These are phyloP conservation scores for Acanthosoma haemorrhoidale DNA, from an alignment of 2,888 invertebrate species.

Conservation along the genomic window DNA sequence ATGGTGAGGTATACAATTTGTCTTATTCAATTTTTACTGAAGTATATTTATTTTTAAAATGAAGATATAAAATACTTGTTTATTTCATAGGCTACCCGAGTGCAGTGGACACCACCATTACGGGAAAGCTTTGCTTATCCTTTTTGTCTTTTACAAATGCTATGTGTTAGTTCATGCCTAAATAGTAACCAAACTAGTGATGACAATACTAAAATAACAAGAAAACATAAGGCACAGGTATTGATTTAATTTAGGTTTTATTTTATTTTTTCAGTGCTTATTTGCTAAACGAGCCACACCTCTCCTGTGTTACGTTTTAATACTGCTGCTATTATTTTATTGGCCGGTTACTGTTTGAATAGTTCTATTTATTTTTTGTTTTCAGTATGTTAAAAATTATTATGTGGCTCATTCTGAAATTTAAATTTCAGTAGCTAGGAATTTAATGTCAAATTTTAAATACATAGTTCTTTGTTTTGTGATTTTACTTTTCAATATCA, in stretches of 20 bases:
- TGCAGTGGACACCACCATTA: conserved; percentile 80
- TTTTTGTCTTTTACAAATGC: conserved; percentile 67
- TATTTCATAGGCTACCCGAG: conserved; percentile 56
- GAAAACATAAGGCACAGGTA: conserved; percentile 38
- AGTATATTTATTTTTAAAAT: background rate
- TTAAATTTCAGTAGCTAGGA: background rate
- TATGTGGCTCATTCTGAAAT: background rate
- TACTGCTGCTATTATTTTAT: too few species aligned
- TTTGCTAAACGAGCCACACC: too few species aligned
- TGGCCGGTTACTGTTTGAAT: too few species aligned
- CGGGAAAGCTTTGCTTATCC: conserved; percentile 84
- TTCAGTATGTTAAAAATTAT: background rate
- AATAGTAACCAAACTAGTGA: conserved; percentile 43
- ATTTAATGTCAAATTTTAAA: too few species aligned
- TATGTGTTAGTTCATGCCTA: conserved; percentile 57
- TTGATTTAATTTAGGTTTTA: conserved; percentile 10
- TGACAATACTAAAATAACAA: conserved; percentile 33
- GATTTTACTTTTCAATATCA: too few species aligned
- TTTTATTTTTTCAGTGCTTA: too few species aligned
- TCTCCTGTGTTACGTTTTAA: too few species aligned
- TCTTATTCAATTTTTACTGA: background rate
- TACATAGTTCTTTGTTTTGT: too few species aligned
- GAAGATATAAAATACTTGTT: background rate
- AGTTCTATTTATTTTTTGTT: background rate
- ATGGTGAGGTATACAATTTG: conserved; percentile 57